phyloP scores from a whole-genome alignment of 2,888 invertebrate genomes.

The Dascillus cervinus region DNA sequence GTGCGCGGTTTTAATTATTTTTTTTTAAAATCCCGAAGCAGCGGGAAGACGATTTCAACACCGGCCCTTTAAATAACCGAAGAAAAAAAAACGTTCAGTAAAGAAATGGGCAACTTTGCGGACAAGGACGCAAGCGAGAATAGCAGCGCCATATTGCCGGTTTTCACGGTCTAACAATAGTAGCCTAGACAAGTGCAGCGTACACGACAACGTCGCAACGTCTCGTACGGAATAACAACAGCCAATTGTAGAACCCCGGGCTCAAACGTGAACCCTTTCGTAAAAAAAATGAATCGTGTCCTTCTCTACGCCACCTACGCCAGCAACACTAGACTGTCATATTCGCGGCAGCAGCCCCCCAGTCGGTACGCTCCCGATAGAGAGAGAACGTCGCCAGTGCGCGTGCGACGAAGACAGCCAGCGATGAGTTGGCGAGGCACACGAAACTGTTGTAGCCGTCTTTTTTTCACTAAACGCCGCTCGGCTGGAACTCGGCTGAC shows the following conservation, averaged over 20 bases:
- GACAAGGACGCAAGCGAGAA: constrained; percentile 22
- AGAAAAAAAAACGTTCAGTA: neutral
- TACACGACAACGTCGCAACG: constrained; percentile 10
- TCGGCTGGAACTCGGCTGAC: constrained; percentile 7
- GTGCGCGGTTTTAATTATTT: no score
- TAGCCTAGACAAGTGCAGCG: constrained; percentile 14
- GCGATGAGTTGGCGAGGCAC: constrained; percentile 7
- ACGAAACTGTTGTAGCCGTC: constrained; percentile 5
- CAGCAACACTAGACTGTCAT: constrained; percentile 3
- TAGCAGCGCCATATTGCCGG: constrained; percentile 19
- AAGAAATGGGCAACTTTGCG: neutral
- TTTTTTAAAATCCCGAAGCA: no score
- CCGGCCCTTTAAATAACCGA: no score
- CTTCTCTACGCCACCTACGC: constrained; percentile 5
- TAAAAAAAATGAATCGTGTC: neutral
- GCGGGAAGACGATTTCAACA: no score
- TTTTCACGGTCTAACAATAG: constrained; percentile 12
- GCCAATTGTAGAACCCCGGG: no score
- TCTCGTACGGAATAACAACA: no score
- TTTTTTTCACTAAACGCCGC: constrained; percentile 3
- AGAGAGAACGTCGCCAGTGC: neutral
- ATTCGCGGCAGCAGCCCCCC: constrained; percentile 1
- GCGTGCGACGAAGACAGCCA: neutral
- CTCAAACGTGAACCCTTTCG: neutral
- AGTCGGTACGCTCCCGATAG: constrained; percentile 1